Conservation (phyloP, 2,113 vertebrate species). For the Trogon melanurus region DNA sequence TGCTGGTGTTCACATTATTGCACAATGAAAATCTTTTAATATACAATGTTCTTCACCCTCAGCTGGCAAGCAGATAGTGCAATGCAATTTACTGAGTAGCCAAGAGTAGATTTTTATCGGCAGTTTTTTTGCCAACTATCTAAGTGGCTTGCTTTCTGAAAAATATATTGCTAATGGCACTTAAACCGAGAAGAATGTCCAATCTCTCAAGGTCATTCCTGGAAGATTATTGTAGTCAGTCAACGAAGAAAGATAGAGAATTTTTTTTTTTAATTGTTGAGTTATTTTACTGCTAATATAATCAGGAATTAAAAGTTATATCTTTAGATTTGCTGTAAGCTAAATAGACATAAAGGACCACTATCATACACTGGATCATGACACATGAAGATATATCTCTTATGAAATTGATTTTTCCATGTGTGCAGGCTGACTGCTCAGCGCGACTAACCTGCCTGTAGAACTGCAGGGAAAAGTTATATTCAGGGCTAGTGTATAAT, state of each 20-base stretch:
- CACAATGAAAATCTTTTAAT: slow-evolving; percentile 84
- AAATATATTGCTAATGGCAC: slow-evolving; percentile 74
- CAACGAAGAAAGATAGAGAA: neutral
- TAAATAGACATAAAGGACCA: slow-evolving; percentile 73
- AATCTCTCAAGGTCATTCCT: slow-evolving; percentile 75
- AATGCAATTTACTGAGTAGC: slow-evolving; percentile 77
- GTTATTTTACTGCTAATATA: slow-evolving; percentile 68
- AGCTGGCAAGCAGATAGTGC: slow-evolving; percentile 72
- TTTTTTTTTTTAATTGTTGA: slow-evolving; percentile 62
- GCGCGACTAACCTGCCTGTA: slow-evolving; percentile 25
- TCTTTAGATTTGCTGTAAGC: slow-evolving; percentile 72
- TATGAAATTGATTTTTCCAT: slow-evolving; percentile 74
- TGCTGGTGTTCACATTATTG: slow-evolving; percentile 79
- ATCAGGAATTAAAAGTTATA: slow-evolving; percentile 70
- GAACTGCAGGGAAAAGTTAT: slow-evolving; percentile 61
- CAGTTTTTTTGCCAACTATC: slow-evolving; percentile 61
- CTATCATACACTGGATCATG: slow-evolving; percentile 63
- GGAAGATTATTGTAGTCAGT: slow-evolving; percentile 63
- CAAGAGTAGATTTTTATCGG: slow-evolving; percentile 79
- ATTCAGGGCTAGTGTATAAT: slow-evolving; percentile 51
- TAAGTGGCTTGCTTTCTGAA: slow-evolving; percentile 73
- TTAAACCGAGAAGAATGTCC: slow-evolving; percentile 72
- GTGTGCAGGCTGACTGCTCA: slow-evolving; percentile 51
- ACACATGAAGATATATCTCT: slow-evolving; percentile 75
- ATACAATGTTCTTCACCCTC: slow-evolving; percentile 75